Evolutionary conservation across 1,140 invertebrate species (phyloP), one percentile per base, ranked within the genome.

Genomic region (Brachionus calyciflorus): DNA sequence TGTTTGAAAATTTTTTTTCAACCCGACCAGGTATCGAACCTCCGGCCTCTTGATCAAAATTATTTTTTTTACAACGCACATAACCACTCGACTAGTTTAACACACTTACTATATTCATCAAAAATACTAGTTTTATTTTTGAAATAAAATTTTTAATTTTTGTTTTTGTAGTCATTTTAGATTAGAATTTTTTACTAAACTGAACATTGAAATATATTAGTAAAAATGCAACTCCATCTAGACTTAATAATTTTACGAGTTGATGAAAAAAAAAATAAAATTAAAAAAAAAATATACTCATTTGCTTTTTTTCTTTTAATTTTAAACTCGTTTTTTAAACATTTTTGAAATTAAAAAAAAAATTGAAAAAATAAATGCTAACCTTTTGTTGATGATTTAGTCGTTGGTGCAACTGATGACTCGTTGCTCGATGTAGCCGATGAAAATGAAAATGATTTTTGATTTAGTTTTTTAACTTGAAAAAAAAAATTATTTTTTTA

Each of bases 151-250:
- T n/a, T 60, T 60, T 37, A 17, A 37, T 37, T 3, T 37, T 37
- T 37, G 4, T 37, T 9, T 37, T 37, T 37, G 3, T 37, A n/a
- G n/a, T 37, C 37, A 17, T 37, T 33, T 19, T 1, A 60, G 55
- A 60, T 33, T 19, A 37, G 55, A 60, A 60, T 30, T 60, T 60
- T 60, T 37, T 60, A 60, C 28, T 37, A 55, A 55, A 55, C 37
- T 60, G 0, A 37, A n/a, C n/a, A n/a, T n/a, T n/a, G n/a, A 9
- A 30, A 10, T 7, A 26, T 24, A 41, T 37, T 37, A 30, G 28
- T 60, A 60, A 60, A 60, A 60, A 60, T 60, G 55, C 55, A 60
- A 60, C 55, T 60, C 55, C 37, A 12, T 33, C 30, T 37, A 17
- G 30, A 37, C 4, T n/a, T 49, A n/a, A n/a, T 60, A 37, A 60